Percentiles rank a stretch among this genome's conserved stretches.
Evolutionary conservation across 2,797 vertebrate species (phyloP).

Genomic region (Mastacembelus armatus): DNA sequence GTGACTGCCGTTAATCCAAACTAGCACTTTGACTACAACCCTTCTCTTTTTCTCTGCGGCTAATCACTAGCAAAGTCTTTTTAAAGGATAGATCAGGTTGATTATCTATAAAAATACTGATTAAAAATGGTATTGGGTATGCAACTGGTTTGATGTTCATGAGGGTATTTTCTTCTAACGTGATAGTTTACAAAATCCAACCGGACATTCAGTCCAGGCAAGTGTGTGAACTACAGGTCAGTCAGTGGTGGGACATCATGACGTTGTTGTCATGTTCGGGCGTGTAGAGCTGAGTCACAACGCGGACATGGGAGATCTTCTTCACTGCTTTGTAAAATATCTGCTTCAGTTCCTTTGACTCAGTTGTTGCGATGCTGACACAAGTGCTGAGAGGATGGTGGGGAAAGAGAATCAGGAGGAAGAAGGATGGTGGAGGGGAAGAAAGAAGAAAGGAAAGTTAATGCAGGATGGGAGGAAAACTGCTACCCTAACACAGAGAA

Average conservation of each 20-base stretch:
- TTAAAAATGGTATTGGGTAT: no score
- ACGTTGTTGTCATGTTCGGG: conserved; percentile 70
- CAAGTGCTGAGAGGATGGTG: conserved; percentile 21
- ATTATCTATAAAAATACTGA: neutral
- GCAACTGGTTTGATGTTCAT: no score
- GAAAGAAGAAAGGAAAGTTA: neutral
- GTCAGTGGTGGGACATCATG: conserved; percentile 78
- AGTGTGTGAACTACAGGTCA: neutral
- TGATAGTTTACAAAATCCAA: neutral
- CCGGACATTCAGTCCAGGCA: neutral
- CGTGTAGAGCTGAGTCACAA: conserved; percentile 66
- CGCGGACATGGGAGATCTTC: conserved; percentile 78
- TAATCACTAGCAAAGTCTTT: neutral
- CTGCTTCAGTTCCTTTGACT: conserved; percentile 70
- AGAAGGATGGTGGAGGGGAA: neutral
- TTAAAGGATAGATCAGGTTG: neutral
- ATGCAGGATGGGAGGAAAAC: neutral
- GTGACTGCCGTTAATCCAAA: conserved; percentile 22
- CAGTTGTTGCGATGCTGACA: neutral
- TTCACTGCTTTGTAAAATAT: conserved; percentile 81
- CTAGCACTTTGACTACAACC: conserved; percentile 11
- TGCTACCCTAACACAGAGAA: no score
- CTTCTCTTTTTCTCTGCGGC: conserved; percentile 1
- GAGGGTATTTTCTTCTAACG: neutral
- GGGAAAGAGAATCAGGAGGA: neutral